These are phyloP conservation scores for Myotis daubentonii DNA, from an alignment of 2,797 vertebrate species.

Conservation along the genomic window DNA sequence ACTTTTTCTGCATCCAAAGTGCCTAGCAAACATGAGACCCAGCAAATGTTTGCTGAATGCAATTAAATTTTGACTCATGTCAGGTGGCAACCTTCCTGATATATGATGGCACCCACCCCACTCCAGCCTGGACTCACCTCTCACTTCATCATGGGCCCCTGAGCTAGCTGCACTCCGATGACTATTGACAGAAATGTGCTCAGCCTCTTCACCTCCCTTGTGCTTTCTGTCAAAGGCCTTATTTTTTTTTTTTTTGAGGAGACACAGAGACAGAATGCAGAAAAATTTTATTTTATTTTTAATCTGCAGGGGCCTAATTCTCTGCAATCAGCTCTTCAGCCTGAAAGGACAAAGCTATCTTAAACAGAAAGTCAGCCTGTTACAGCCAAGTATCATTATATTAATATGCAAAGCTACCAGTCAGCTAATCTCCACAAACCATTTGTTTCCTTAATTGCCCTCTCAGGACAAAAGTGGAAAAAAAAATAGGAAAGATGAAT, in stretches of 20 bases:
- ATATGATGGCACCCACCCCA: background rate
- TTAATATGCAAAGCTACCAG: conserved; percentile 95
- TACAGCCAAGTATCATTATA: conserved; percentile 92
- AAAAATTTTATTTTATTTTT: conserved; percentile 74
- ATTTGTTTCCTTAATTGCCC: conserved; percentile 97
- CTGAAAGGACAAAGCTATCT: conserved; percentile 91
- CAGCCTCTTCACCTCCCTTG: background rate
- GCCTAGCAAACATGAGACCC: background rate
- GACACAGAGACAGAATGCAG: background rate
- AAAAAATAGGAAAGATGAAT: conserved; percentile 83
- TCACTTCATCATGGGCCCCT: background rate
- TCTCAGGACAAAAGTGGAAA: conserved; percentile 94
- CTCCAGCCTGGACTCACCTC: background rate
- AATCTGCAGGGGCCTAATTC: conserved; percentile 89
- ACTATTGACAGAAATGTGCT: background rate
- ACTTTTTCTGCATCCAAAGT: background rate
- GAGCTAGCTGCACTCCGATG: background rate
- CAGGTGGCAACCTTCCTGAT: background rate
- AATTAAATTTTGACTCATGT: background rate
- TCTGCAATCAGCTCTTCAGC: conserved; percentile 92
- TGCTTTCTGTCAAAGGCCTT: background rate
- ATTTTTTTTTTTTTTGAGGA: conserved; percentile 43
- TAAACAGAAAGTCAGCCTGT: conserved; percentile 93
- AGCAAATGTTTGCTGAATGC: background rate
- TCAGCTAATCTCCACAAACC: conserved; percentile 94